These are phyloP conservation scores for Megaustenia siamemsis DNA, from an alignment of 2,888 invertebrate genomes.

Conservation along the genomic window DNA sequence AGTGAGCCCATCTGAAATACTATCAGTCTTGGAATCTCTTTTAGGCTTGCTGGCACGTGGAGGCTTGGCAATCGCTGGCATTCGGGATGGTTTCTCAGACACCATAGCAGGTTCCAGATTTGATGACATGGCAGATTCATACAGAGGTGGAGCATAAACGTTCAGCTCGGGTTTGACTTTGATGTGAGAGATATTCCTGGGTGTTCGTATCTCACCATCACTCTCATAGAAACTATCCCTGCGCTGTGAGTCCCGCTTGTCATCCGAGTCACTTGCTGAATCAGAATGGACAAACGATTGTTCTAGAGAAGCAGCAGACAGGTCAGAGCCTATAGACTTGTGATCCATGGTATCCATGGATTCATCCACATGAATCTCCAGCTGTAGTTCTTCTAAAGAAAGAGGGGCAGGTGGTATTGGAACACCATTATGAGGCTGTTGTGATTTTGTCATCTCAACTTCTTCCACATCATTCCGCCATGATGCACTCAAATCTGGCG, in stretches of 20 bases:
- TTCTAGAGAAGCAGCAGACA: slow-evolving; percentile 28
- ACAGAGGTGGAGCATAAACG: slow-evolving; percentile 48
- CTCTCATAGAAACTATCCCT: slow-evolving; percentile 75
- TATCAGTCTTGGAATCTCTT: neutral
- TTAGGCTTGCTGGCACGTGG: slow-evolving; percentile 26
- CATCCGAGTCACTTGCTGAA: slow-evolving; percentile 52
- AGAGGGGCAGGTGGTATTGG: neutral
- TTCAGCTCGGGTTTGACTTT: slow-evolving; percentile 44
- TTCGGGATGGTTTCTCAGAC: neutral
- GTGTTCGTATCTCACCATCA: slow-evolving; percentile 64
- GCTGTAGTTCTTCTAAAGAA: neutral
- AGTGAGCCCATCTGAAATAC: neutral
- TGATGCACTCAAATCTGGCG: neutral
- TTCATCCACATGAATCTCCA: slow-evolving; percentile 35
- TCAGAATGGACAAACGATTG: slow-evolving; percentile 31
- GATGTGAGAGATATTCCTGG: slow-evolving; percentile 49
- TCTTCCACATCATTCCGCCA: neutral
- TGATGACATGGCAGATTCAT: slow-evolving; percentile 45
- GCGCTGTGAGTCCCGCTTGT: slow-evolving; percentile 51
- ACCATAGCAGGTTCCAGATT: neutral
- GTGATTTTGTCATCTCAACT: neutral
- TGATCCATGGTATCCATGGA: neutral
- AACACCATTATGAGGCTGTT: neutral
- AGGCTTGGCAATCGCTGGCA: neutral
- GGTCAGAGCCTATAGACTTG: slow-evolving; percentile 11